A percentile compares a stretch with the other conserved stretches of the same genome.
Evolutionary conservation across 2,797 vertebrate species (phyloP).

Genomic region (Pipistrellus pygmaeus): DNA sequence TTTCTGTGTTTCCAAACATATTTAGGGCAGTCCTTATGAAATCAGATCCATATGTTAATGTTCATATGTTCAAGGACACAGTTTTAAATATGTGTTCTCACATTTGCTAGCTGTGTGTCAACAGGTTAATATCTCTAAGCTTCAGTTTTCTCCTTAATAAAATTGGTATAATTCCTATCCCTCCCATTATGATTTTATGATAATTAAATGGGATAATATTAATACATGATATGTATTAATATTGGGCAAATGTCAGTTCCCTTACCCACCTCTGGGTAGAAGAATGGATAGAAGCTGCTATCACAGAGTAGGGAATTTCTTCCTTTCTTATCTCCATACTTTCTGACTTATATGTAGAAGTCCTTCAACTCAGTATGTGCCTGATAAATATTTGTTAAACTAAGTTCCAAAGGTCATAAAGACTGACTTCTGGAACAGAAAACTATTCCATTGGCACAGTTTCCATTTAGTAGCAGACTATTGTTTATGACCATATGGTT

Average conservation of each 20-base stretch:
- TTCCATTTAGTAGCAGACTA: background rate
- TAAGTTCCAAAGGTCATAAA: constrained; percentile 17
- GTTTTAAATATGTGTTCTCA: background rate
- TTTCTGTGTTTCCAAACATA: background rate
- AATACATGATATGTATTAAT: background rate
- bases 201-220: background rate
- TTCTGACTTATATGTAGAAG: constrained; percentile 13
- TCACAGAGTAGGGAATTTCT: background rate
- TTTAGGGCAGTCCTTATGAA: background rate
- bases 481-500: background rate
- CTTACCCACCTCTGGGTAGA: background rate
- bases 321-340: background rate
- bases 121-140: too few species aligned
- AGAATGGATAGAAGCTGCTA: background rate
- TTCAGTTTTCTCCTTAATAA: background rate
- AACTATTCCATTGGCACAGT: background rate
- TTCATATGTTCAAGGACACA: background rate
- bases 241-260: background rate
- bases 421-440: constrained; percentile 13
- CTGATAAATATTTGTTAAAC: constrained; percentile 12
- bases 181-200: background rate
- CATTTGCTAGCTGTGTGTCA: background rate
- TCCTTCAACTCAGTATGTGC: background rate
- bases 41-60: background rate
- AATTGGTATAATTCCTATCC: background rate